phyloP scores from a whole-genome alignment of 2,113 vertebrate species.

The Leuciscus idus region DNA sequence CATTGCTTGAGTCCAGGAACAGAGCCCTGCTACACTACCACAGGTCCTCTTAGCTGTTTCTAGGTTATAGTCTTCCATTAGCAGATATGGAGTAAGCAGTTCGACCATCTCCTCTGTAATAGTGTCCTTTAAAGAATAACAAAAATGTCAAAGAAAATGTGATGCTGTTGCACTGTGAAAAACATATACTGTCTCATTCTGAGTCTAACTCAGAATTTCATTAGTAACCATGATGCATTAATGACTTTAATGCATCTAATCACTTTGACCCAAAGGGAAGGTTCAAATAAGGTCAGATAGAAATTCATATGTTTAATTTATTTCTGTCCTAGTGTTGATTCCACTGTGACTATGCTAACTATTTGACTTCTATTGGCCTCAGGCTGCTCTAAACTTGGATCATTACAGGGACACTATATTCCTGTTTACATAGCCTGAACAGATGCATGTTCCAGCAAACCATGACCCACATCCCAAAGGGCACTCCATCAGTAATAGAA shows the following conservation, averaged over 20 bases:
- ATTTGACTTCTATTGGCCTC: background rate
- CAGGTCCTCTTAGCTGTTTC: constrained; percentile 84
- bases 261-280: background rate
- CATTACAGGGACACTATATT: background rate
- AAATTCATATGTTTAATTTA: background rate
- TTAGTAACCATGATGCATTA: background rate
- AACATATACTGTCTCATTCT: background rate
- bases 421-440: constrained; percentile 1
- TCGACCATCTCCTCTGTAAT: constrained; percentile 86
- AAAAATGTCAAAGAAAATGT: background rate
- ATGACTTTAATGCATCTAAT: background rate
- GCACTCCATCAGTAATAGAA: background rate
- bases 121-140: constrained; percentile 71
- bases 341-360: background rate
- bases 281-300: background rate
- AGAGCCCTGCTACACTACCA: constrained; percentile 85
- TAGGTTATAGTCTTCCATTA: constrained; percentile 86
- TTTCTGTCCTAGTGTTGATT: background rate
- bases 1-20: constrained; percentile 88
- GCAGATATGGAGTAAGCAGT: constrained; percentile 80
- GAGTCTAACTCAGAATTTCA: background rate
- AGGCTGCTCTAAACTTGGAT: constrained; percentile 22
- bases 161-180: background rate
- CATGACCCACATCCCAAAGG: background rate
- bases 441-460: background rate